Evolutionary conservation across 1,140 invertebrate species (phyloP).

Genomic region (Orius insidiosus): DNA sequence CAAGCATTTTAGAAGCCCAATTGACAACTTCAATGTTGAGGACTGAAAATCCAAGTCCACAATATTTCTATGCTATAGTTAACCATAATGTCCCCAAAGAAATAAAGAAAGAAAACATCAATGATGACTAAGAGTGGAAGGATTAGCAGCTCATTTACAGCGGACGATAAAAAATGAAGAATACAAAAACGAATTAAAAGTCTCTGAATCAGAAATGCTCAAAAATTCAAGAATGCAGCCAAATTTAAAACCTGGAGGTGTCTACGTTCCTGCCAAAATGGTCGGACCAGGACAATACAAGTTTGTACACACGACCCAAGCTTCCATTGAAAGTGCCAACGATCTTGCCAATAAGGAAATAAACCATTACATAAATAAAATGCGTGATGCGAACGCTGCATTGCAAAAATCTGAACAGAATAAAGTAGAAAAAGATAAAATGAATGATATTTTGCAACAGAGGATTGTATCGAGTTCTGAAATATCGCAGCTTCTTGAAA

Average conservation of each 20-base stretch:
- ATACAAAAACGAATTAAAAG: neutral
- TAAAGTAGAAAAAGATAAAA: too few relatives aligned
- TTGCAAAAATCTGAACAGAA: too few relatives aligned
- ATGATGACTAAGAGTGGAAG: slow-evolving; percentile 15
- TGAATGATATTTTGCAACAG: slow-evolving; percentile 16
- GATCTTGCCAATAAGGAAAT: too few relatives aligned
- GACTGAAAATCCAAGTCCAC: slow-evolving; percentile 1
- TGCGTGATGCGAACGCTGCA: too few relatives aligned
- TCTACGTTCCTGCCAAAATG: slow-evolving; percentile 11
- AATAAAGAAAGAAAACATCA: neutral
- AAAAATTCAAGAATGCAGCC: slow-evolving; percentile 7
- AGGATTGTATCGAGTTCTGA: slow-evolving; percentile 17
- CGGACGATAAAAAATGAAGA: slow-evolving; percentile 14
- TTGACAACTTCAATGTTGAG: slow-evolving; percentile 16
- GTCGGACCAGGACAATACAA: too few relatives aligned
- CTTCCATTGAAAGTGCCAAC: too few relatives aligned
- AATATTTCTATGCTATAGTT: slow-evolving; percentile 11
- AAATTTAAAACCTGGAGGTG: slow-evolving; percentile 10
- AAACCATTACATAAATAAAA: slow-evolving; percentile 1
- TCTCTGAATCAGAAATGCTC: slow-evolving; percentile 3
- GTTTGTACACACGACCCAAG: too few relatives aligned
- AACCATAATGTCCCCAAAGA: slow-evolving; percentile 8
- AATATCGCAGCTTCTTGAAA: slow-evolving; percentile 7
- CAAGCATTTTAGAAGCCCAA: slow-evolving; percentile 20
- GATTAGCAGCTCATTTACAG: slow-evolving; percentile 15